Percentiles rank a stretch among this genome's conserved stretches.
These are phyloP conservation scores for Nycticebus coucang DNA, from an alignment of 2,113 vertebrate genomes.

Conservation along the genomic window DNA sequence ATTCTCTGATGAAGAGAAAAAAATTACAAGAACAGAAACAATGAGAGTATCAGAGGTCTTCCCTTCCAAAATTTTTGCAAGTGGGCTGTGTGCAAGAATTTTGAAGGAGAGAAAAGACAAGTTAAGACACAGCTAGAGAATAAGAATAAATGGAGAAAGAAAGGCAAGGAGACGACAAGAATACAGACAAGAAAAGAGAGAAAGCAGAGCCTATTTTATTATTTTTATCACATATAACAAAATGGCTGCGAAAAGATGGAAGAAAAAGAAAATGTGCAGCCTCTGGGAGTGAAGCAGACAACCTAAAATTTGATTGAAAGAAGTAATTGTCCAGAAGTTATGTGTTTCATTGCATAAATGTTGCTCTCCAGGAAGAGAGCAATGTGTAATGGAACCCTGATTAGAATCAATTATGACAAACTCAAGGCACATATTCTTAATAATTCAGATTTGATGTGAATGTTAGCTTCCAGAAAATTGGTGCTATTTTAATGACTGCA, in stretches of 20 bases:
- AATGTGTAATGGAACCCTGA: background rate
- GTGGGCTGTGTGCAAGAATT: background rate
- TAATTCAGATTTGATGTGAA: background rate
- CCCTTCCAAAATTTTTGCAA: background rate
- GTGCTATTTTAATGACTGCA: background rate
- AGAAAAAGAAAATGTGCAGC: background rate
- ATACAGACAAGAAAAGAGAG: background rate
- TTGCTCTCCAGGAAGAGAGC: background rate
- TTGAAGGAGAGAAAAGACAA: background rate
- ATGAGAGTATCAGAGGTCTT: background rate
- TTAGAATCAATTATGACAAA: background rate
- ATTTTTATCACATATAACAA: background rate
- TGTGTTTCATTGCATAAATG: background rate
- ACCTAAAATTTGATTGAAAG: background rate
- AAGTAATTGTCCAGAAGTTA: background rate
- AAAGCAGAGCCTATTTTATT: background rate
- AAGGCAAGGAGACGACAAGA: background rate
- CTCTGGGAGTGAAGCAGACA: background rate
- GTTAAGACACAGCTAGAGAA: background rate
- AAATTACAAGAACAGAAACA: background rate
- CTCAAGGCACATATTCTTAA: background rate
- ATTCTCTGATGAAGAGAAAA: background rate
- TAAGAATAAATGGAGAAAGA: background rate
- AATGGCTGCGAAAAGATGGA: background rate
- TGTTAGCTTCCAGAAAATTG: slow-evolving; percentile 1